Percentiles rank a stretch among this genome's conserved stretches.
phyloP scores from a whole-genome alignment of 53 echinoderm and acorn worm species.

The Holothuria leucospilota region DNA sequence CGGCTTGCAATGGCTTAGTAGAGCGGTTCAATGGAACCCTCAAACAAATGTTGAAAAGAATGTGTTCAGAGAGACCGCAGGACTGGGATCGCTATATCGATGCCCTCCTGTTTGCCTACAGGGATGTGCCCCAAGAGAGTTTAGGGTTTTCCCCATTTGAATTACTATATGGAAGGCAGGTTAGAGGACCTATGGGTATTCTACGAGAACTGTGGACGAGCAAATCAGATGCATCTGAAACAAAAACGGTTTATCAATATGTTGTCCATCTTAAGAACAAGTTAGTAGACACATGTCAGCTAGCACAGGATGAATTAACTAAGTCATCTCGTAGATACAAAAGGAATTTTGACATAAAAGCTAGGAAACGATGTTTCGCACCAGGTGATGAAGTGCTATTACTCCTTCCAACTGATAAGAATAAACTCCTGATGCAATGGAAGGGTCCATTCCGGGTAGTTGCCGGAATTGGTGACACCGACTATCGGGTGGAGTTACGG shows the following conservation, averaged over 20 bases:
- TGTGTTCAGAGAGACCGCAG: slow-evolving; percentile 34
- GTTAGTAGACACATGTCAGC: slow-evolving; percentile 30
- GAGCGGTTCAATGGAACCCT: slow-evolving; percentile 48
- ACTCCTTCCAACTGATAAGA: slow-evolving; percentile 58
- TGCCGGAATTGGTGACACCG: slow-evolving; percentile 35
- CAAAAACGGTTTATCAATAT: slow-evolving; percentile 43
- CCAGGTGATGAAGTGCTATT: slow-evolving; percentile 64
- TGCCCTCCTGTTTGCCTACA: slow-evolving; percentile 10
- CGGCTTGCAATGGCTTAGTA: slow-evolving; percentile 20
- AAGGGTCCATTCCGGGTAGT: slow-evolving; percentile 63
- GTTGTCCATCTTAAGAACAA: slow-evolving; percentile 7
- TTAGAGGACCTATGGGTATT: slow-evolving; percentile 18
- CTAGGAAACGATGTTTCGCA: slow-evolving; percentile 44
- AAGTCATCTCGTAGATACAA: not conserved
- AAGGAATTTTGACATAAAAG: slow-evolving; percentile 49
- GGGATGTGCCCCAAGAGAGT: slow-evolving; percentile 32
- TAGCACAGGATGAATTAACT: not conserved
- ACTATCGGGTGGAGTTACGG: slow-evolving; percentile 46
- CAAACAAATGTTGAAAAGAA: slow-evolving; percentile 48
- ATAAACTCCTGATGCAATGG: slow-evolving; percentile 64
- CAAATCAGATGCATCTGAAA: not conserved
- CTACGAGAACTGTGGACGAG: slow-evolving; percentile 1
- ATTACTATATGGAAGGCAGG: slow-evolving; percentile 30
- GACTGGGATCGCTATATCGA: slow-evolving; percentile 53
- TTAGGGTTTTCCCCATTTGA: slow-evolving; percentile 38